These are phyloP conservation scores for Augochlorella aurata DNA, from an alignment of 2,888 invertebrate genomes.

Conservation along the genomic window DNA sequence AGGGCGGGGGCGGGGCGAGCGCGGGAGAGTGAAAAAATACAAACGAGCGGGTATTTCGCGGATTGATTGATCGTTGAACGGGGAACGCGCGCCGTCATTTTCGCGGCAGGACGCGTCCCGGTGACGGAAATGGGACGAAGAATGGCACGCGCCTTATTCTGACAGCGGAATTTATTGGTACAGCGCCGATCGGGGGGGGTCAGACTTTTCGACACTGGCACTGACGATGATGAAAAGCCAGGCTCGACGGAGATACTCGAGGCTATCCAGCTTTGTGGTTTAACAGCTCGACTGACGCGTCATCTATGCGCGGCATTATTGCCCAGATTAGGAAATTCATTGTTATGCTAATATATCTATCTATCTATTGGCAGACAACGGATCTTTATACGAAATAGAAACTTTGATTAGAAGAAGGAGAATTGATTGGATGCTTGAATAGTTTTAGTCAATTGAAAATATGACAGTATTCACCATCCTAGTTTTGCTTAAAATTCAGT, in stretches of 20 bases:
- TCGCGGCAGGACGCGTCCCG: not conserved
- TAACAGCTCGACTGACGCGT: not conserved
- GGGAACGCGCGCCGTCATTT: slow-evolving; percentile 7
- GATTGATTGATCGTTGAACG: slow-evolving; percentile 1
- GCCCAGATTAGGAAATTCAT: no score
- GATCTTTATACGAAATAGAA: no score
- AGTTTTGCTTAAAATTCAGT: no score
- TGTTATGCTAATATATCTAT: no score
- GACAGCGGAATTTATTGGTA: slow-evolving; percentile 13
- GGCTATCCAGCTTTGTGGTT: not conserved
- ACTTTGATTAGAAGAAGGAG: no score
- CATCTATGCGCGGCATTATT: no score
- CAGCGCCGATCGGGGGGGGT: not conserved
- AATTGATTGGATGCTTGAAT: no score
- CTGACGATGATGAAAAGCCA: not conserved
- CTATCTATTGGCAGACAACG: no score
- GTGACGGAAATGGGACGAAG: slow-evolving; percentile 3
- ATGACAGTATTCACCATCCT: no score
- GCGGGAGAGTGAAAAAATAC: slow-evolving; percentile 1
- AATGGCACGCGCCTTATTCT: slow-evolving; percentile 15
- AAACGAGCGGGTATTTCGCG: slow-evolving; percentile 6
- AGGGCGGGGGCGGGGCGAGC: no score
- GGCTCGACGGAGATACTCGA: not conserved
- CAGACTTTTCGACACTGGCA: slow-evolving; percentile 4
- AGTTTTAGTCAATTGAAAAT: no score